Evolutionary conservation across 1,140 invertebrate genomes (phyloP).

Genomic region (Matsumurasca onukii): DNA sequence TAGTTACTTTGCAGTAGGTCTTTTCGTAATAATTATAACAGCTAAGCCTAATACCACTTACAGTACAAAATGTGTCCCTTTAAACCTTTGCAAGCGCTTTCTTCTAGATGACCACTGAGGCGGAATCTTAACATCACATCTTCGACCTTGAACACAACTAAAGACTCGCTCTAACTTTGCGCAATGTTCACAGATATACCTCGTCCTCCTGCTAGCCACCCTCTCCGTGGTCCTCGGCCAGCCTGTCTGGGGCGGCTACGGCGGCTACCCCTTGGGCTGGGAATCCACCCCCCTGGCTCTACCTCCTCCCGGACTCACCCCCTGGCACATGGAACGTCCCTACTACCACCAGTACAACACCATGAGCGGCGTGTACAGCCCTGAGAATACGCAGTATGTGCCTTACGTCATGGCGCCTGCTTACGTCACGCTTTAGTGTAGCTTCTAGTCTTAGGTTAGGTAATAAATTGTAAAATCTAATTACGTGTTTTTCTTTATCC

Average conservation of each 20-base stretch:
- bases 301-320: not conserved
- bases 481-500: too few relatives aligned
- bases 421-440: not conserved
- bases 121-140: too few relatives aligned
- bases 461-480: not conserved
- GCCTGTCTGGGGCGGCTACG: conserved; percentile 10
- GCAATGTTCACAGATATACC: not conserved
- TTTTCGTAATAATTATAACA: too few relatives aligned
- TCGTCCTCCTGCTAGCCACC: not conserved
- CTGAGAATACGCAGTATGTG: conserved; percentile 2
- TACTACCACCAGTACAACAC: conserved; percentile 2
- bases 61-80: too few relatives aligned
- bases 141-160: too few relatives aligned
- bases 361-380: conserved; percentile 9
- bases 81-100: too few relatives aligned
- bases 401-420: not conserved
- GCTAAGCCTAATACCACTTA: too few relatives aligned
- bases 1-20: too few relatives aligned
- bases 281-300: not conserved
- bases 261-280: conserved; percentile 8
- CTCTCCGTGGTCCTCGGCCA: not conserved
- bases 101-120: too few relatives aligned
- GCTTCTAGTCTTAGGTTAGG: not conserved
- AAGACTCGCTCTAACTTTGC: too few relatives aligned
- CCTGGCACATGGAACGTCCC: conserved; percentile 17